Conservation (phyloP, 2,888 invertebrate species). For the Metellina segmentata region DNA sequence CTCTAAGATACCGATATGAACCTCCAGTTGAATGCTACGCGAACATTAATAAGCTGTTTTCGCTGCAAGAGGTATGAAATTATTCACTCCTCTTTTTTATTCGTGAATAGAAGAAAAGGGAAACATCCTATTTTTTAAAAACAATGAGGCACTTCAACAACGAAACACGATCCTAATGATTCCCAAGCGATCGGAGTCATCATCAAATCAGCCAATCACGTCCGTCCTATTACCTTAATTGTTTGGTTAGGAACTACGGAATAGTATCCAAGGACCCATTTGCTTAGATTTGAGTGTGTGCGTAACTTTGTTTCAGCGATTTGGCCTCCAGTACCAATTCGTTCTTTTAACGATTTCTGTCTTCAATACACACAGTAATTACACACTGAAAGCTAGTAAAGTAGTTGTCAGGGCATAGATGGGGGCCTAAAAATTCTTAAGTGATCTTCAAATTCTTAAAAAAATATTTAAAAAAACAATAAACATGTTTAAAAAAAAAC, state of each 20-base stretch:
- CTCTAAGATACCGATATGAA: too few species aligned
- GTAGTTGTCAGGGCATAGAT: too few species aligned
- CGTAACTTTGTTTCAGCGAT: too few species aligned
- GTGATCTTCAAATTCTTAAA: too few species aligned
- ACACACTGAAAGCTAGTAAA: too few species aligned
- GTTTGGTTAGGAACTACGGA: not conserved
- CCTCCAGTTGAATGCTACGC: not conserved
- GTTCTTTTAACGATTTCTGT: too few species aligned
- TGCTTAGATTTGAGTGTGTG: not conserved
- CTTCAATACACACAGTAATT: too few species aligned
- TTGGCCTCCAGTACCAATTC: too few species aligned
- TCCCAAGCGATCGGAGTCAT: not conserved
- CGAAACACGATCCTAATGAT: not conserved
- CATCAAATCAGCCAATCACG: slow-evolving; percentile 33
- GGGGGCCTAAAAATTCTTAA: too few species aligned
- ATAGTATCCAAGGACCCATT: not conserved
- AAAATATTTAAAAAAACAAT: too few species aligned
- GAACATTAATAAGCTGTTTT: not conserved
- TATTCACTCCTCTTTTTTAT: not conserved
- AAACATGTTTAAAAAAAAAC: too few species aligned
- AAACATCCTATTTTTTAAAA: not conserved
- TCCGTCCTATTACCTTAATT: slow-evolving; percentile 30
- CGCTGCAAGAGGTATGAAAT: not conserved
- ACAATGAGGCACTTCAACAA: not conserved
- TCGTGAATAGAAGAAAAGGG: not conserved